A percentile compares a stretch with the other conserved stretches of the same genome.
Evolutionary conservation across 1,140 invertebrate genomes (phyloP).

Genomic region (Eriosoma lanigerum): DNA sequence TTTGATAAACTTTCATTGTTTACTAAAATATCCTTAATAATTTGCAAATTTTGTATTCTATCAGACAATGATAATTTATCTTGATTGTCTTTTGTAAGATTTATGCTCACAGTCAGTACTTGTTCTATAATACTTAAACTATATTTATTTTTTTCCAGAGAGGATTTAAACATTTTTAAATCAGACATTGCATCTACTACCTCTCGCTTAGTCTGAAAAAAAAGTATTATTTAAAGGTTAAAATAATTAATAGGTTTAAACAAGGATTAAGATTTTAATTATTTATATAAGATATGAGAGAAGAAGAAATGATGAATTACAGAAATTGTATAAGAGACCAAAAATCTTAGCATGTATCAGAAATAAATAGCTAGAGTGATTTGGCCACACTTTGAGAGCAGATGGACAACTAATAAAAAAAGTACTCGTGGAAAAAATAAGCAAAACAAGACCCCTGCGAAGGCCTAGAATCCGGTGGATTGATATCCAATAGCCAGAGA

Average conservation of each 20-base stretch:
- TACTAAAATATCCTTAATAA: slow-evolving; percentile 16
- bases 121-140: slow-evolving; percentile 26
- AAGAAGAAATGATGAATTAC: too few species aligned
- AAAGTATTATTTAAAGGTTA: too few species aligned
- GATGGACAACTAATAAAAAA: too few species aligned
- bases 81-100: slow-evolving; percentile 11
- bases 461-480: too few species aligned
- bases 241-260: too few species aligned
- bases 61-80: slow-evolving; percentile 31
- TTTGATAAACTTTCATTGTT: slow-evolving; percentile 40
- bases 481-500: too few species aligned
- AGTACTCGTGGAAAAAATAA: too few species aligned
- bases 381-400: too few species aligned
- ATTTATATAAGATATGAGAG: too few species aligned
- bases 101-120: slow-evolving; percentile 2
- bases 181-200: slow-evolving; percentile 5
- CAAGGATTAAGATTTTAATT: too few species aligned
- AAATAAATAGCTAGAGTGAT: neutral
- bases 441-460: too few species aligned
- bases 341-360: neutral
- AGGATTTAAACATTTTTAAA: slow-evolving; percentile 33
- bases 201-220: slow-evolving; percentile 41
- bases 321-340: too few species aligned
- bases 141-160: slow-evolving; percentile 36
- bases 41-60: slow-evolving; percentile 33